Base-by-base conservation (phyloP, 2,113 vertebrate genomes). In the Kryptolebias marmoratus region DNA sequence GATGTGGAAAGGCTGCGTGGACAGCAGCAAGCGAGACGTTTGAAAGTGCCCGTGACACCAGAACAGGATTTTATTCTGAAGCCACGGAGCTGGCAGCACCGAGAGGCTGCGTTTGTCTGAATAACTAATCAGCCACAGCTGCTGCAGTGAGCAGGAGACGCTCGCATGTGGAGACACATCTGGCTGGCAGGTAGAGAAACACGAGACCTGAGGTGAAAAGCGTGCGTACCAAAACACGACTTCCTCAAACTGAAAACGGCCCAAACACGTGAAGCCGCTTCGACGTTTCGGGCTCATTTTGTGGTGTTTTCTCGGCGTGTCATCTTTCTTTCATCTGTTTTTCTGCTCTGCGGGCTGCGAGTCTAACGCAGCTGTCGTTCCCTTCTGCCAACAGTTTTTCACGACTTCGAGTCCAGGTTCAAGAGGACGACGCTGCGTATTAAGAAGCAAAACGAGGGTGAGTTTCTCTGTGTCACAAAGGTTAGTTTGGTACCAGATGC, bases 361-460 rank as follows among this genome's bases (percentile, higher is more conserved):
- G 36, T 44, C 1, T 73, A 49, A 61, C 15, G 22, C 12, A 16
- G 39, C 10, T 79, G 8, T 3, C 70, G 18, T 57, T 78, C 32
- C 87, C 58, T 32, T 87, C 49, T 87, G 64, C 31, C 45, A 13
- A 74, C 88, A 99, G 97, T 98, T 93, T 98, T 94, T 86, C 97
- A 98, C 14, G 96, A 99, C 80, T 94, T 98, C 18, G 82, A 92
- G 6, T 91, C 94, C 63, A 96, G 77, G 31, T 98, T 95, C 90
- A 97, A 96, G 87, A 94, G 90, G 82, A 98, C 97, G 2, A 93
- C 86, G 0, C 94, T 99, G 36, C 93, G 87, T 83, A 97, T 99
- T 94, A 97, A 96, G 93, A 99, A 96, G 77, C 95, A 98, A 72
- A 95, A 93, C 79, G 76, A 90, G 92, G 97, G 98, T 88, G 18